phyloP scores from a whole-genome alignment of 2,888 invertebrate species.

The Caenorhabditis zanzibari region DNA sequence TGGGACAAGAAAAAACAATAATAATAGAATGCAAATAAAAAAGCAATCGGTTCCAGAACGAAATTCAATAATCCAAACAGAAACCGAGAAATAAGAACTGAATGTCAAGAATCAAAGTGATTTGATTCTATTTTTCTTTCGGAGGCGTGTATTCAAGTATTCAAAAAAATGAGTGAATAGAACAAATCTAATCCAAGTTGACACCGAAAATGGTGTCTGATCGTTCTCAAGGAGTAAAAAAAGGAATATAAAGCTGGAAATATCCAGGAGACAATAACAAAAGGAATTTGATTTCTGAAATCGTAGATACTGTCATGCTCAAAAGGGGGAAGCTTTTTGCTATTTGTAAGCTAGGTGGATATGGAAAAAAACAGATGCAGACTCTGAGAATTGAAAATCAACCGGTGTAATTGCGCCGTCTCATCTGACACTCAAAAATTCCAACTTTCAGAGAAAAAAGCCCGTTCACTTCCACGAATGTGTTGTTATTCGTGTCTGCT shows the following conservation, averaged over 20 bases:
- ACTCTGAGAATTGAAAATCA: conserved; percentile 19
- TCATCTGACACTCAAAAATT: background rate
- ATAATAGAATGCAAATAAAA: background rate
- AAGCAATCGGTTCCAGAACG: background rate
- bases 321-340: background rate
- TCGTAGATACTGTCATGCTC: no score
- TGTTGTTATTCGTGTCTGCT: conserved; percentile 7
- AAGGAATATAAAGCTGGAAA: conserved; percentile 3
- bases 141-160: conserved; percentile 8
- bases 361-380: background rate
- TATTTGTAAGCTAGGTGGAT: background rate
- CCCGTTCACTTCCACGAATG: conserved; percentile 3
- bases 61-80: background rate
- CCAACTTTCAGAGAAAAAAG: conserved; percentile 20
- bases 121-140: conserved; percentile 20
- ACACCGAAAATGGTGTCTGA: conserved; percentile 26
- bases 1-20: background rate
- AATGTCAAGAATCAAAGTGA: conserved; percentile 15
- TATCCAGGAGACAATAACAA: background rate
- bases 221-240: conserved; percentile 16
- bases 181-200: conserved; percentile 35
- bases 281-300: background rate
- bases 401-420: conserved; percentile 11
- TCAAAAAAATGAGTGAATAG: conserved; percentile 19
- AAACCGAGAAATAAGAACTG: background rate